Evolutionary conservation across 1,140 invertebrate genomes (phyloP).

Genomic region (Acromyrmex heyeri): DNA sequence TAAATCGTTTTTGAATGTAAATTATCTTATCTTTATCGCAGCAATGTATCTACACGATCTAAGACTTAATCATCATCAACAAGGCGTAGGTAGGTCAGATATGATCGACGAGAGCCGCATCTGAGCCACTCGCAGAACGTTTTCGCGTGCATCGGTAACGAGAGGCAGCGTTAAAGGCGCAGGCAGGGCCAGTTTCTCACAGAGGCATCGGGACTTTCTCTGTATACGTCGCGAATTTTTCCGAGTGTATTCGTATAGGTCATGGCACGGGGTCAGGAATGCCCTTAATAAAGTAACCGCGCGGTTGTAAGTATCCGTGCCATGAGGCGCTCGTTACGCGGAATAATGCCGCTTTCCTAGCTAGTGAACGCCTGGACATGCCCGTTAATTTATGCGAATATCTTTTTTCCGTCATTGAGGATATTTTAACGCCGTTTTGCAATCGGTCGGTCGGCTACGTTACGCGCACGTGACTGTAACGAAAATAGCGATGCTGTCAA

Average conservation of each 20-base stretch:
- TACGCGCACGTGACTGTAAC: not conserved
- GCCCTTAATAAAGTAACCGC: slow-evolving; percentile 83
- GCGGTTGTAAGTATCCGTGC: slow-evolving; percentile 63
- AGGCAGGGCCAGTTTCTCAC: slow-evolving; percentile 81
- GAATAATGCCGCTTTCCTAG: slow-evolving; percentile 70
- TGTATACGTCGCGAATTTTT: slow-evolving; percentile 79
- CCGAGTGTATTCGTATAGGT: slow-evolving; percentile 77
- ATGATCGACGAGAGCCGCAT: slow-evolving; percentile 59
- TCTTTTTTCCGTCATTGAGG: not conserved
- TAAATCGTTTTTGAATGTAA: slow-evolving; percentile 38
- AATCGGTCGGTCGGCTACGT: slow-evolving; percentile 2
- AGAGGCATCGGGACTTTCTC: slow-evolving; percentile 82
- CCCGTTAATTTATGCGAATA: slow-evolving; percentile 61
- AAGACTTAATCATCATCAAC: slow-evolving; percentile 54
- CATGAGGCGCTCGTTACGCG: slow-evolving; percentile 70
- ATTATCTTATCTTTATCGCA: slow-evolving; percentile 37
- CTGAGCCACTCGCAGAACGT: slow-evolving; percentile 48
- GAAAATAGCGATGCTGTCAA: slow-evolving; percentile 13
- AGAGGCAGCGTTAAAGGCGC: slow-evolving; percentile 66
- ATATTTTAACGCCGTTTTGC: slow-evolving; percentile 49
- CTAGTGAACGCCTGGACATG: slow-evolving; percentile 47
- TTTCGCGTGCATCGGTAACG: slow-evolving; percentile 73
- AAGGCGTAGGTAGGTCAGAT: slow-evolving; percentile 59
- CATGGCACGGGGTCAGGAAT: slow-evolving; percentile 81
- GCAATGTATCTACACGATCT: slow-evolving; percentile 30